Percentiles rank a stretch among this genome's conserved stretches.
Evolutionary conservation across 2,113 vertebrate species (phyloP).

Genomic region (Lathamus discolor): DNA sequence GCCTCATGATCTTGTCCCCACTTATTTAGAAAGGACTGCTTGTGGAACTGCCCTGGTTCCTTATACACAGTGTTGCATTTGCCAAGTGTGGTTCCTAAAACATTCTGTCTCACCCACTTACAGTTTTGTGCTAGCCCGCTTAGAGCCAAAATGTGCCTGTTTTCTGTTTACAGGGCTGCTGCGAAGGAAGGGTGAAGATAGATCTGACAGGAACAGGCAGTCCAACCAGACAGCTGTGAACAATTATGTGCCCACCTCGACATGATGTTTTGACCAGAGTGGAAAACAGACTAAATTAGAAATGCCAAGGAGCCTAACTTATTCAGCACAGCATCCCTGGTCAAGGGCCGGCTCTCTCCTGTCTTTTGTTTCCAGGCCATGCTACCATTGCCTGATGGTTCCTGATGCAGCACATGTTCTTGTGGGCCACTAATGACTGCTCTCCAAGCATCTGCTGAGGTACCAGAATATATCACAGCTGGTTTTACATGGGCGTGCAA

Average conservation of each 20-base stretch:
- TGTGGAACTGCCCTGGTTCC: constrained; percentile 19
- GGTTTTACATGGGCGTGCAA: not conserved
- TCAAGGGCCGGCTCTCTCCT: not conserved
- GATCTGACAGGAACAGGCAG: constrained; percentile 34
- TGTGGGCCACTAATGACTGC: not conserved
- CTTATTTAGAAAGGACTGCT: not conserved
- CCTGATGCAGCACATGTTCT: not conserved
- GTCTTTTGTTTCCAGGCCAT: not conserved
- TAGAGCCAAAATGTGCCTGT: not conserved
- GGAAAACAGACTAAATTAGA: constrained; percentile 11
- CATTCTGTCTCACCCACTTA: constrained; percentile 41
- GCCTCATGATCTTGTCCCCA: not conserved
- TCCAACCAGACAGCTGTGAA: constrained; percentile 45
- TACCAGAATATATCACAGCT: not conserved
- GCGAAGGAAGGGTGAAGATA: constrained; percentile 38
- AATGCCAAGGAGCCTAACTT: not conserved
- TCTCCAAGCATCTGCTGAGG: not conserved
- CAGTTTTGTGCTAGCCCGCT: not conserved
- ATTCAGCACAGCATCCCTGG: not conserved
- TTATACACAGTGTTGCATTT: not conserved
- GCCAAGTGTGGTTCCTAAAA: constrained; percentile 31
- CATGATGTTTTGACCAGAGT: constrained; percentile 7
- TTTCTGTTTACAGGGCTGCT: constrained; percentile 37
- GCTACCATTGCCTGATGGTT: not conserved
- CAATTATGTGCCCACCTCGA: constrained; percentile 32